Conservation (phyloP, 92 coral and sea anemone species). For the Umimayanthus kanabou region DNA sequence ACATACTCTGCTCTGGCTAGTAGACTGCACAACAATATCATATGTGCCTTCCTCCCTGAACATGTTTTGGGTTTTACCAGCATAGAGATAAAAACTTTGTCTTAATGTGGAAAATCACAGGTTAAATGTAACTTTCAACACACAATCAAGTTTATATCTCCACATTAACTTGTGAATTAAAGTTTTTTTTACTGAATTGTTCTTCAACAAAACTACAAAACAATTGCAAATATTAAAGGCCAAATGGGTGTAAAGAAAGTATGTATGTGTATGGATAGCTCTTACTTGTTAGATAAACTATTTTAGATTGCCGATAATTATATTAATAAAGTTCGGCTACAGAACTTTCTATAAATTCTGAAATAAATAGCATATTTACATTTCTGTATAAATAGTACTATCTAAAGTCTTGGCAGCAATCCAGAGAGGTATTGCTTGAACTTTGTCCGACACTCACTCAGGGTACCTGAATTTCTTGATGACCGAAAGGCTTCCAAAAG, state of each 20-base stretch:
- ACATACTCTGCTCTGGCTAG: not conserved
- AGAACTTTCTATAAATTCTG: not conserved
- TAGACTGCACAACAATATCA: not conserved
- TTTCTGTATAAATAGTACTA: constrained; percentile 13
- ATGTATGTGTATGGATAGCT: not conserved
- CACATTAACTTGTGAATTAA: not conserved
- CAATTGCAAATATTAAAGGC: not conserved
- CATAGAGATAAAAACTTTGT: not conserved
- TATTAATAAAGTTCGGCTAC: not conserved
- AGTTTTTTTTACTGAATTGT: not conserved
- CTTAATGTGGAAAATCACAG: not conserved
- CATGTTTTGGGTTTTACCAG: not conserved
- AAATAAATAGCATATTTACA: constrained; percentile 17
- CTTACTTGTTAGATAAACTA: not conserved
- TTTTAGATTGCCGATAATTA: not conserved
- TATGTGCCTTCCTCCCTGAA: not conserved
- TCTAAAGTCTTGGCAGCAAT: constrained; percentile 63
- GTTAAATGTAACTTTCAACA: not conserved
- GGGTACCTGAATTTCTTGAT: constrained; percentile 81
- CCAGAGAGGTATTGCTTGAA: constrained; percentile 93
- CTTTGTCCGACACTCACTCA: constrained; percentile 74
- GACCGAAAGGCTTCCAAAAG: constrained; percentile 94
- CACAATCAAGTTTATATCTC: not conserved
- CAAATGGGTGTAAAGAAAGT: not conserved
- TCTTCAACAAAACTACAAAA: not conserved